Conservation (phyloP, 2,113 vertebrate genomes). For the Cavia porcellus region DNA sequence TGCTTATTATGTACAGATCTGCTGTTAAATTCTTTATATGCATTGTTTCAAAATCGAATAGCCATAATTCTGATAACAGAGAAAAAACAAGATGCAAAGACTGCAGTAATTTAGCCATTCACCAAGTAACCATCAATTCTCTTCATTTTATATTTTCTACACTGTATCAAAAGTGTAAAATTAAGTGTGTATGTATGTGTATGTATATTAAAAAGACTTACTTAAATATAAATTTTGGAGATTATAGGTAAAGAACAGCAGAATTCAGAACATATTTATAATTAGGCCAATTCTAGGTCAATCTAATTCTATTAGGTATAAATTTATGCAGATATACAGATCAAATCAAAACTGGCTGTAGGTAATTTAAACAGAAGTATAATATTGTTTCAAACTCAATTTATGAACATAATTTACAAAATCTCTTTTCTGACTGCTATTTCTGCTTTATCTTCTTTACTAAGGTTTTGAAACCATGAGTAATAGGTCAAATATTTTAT, state of each 20-base stretch:
- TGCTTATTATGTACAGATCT: neutral
- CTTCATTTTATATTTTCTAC: slow-evolving; percentile 31
- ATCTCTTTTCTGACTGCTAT: slow-evolving; percentile 25
- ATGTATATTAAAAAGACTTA: neutral
- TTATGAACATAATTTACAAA: slow-evolving; percentile 65
- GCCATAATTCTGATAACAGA: slow-evolving; percentile 49
- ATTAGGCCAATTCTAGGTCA: slow-evolving; percentile 47
- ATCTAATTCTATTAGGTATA: slow-evolving; percentile 43
- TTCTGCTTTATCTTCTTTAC: slow-evolving; percentile 41
- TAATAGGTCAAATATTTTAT: slow-evolving; percentile 59
- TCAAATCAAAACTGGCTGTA: slow-evolving; percentile 45
- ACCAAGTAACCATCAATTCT: slow-evolving; percentile 26
- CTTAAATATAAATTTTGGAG: slow-evolving; percentile 58
- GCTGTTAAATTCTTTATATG: slow-evolving; percentile 47
- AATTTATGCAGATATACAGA: slow-evolving; percentile 36
- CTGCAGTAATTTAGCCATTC: slow-evolving; percentile 49
- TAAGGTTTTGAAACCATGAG: slow-evolving; percentile 15
- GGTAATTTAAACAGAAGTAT: slow-evolving; percentile 65
- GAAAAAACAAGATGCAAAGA: slow-evolving; percentile 38
- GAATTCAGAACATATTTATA: slow-evolving; percentile 63
- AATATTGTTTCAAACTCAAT: slow-evolving; percentile 54
- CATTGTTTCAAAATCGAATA: slow-evolving; percentile 65
- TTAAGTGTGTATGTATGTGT: neutral
- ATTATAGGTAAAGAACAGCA: slow-evolving; percentile 7
- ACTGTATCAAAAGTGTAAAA: neutral